Base-by-base conservation (phyloP, 2,113 vertebrate species). In the Apteryx mantelli region DNA sequence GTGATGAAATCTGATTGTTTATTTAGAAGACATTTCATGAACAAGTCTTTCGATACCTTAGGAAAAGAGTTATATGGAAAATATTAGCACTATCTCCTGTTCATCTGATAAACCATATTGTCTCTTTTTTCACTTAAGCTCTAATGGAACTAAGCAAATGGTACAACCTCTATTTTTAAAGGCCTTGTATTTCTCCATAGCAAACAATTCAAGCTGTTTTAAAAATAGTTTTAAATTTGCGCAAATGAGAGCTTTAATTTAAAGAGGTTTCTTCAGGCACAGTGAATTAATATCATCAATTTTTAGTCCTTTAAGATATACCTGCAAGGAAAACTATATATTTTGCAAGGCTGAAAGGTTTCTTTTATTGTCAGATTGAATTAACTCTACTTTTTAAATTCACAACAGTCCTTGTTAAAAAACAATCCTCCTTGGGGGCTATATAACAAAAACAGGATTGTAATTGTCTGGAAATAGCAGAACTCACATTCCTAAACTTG, bases 291-390 rank as follows among this genome's bases (percentile, higher is more conserved):
- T 93, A 81, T 69, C 26, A 76, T 70, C 13, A 28, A 11, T 36
- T 88, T 75, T 80, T 58, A 56, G 26, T 91, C 58, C 28, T 87
- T 83, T 82, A 83, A 83, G 28, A 61, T 50, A 66, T 5, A 66
- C 48, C 24, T 91, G 73, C 50, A 84, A 60, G 66, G 73, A 88
- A 91, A 94, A 68, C 17, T 32, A 81, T 79, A 22, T 24, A 50
- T 94, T 95, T 94, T 75, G 81, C 44, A 91, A 79, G 52, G 46
- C n/a, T 75, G 46, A 84, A 91, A 60, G 86, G 17, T 77, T 38
- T 81, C 12, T 63, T 8, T 61, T 81, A 63, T 80, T 94, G 25
- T 90, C 82, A 93, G 34, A 82, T 32, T 66, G 71, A 84, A 87
- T 85, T 87, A 88, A 90, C 8, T 76, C 17, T 68, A 38, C 14